Base-by-base conservation (phyloP, 2,888 invertebrate genomes). In the Caenorhabditis japonica region DNA sequence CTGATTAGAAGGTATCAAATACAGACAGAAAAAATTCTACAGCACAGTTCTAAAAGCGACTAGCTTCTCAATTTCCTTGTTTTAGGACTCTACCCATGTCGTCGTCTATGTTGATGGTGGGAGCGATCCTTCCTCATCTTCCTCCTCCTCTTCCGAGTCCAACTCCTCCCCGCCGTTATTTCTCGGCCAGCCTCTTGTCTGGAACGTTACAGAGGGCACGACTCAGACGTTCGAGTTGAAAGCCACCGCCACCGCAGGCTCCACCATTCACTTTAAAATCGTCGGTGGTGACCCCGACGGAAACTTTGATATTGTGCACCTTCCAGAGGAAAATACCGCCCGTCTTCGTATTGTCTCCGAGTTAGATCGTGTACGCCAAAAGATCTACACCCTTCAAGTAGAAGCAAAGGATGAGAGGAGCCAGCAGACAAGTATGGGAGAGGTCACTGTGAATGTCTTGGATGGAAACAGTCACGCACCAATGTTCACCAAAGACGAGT, bases 171-270 rank as follows among this genome's bases (percentile, higher is more conserved):
- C 64, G 10, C 80, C 80, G n/a, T 41, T 43, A n/a, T 62, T 80
- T 52, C 46, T 66, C 17, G 59, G 41, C n/a, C 44, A 64, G 39
- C 77, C 76, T 38, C 56, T 78, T 49, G 51, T 61, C 39, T 81
- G 81, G 81, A 81, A 75, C 46, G 68, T 81, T 30, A 77, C 72
- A 8, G 80, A 80, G 64, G 71, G 56, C 46, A 68, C 74, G 15
- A 66, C 69, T 7, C 47, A 76, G 39, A 51, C 23, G 5, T 79
- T 77, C 46, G 39, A 36, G 4, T 34, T 79, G 10, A 23, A 30
- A 8, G 66, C 75, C 1, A 33, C 58, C 8, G 66, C 75, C 1
- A 33, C 58, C 8, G 74, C 60, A 1, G 39, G 36, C 1, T 39
- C 61, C 0, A 10, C 33, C 7, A 38, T 76, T 10, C 53, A 12